Base-by-base conservation (phyloP, 2,797 vertebrate genomes). In the Merluccius polli region DNA sequence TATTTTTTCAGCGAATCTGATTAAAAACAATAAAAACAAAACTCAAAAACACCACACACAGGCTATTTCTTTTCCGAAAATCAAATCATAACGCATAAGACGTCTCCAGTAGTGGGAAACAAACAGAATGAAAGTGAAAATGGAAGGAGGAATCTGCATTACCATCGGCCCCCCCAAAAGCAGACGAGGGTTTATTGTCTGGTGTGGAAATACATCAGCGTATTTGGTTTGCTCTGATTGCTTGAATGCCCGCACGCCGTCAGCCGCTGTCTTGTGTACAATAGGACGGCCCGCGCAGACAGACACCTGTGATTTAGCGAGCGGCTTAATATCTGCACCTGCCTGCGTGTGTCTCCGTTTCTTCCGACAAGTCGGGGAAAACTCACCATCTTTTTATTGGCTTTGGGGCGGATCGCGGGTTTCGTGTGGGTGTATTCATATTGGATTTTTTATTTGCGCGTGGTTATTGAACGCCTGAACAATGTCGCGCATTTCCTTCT, bases 141-240 rank as follows among this genome's bases (percentile, higher is more conserved):
- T 31, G 67, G 13, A 32, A 16, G 30, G 29, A 24, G 59, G 24
- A 65, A 65, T 65, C 59, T 65, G 59, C 59, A 65, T 65, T 27
- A 27, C 59, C 27, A 27, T 65, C 13, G 29, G 11, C 29, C 65
- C 12, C 44, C 44, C 12, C 65, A 29, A 15, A 69, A 32, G 67
- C 30, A 16, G 13, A 18, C 1, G 29, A 69, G 67, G 31, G 29
- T 5, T 6, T 68, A 68, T 59, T 59, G 52, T 59, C 52, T 59
- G 52, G 21, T 24, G 6, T 59, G 52, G 52, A 68, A 68, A 68
- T 15, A 68, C 65, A 68, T 68, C 65, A 68, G 65, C 65, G 67
- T 32, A 8, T 69, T 18, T 59, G 52, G 29, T 69, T 32, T 69
- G 67, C 18, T 69, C 67, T 69, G 67, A 69, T 32, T 69, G 29